Conservation (phyloP, 2,113 vertebrate genomes). For the Apteryx owenii region DNA sequence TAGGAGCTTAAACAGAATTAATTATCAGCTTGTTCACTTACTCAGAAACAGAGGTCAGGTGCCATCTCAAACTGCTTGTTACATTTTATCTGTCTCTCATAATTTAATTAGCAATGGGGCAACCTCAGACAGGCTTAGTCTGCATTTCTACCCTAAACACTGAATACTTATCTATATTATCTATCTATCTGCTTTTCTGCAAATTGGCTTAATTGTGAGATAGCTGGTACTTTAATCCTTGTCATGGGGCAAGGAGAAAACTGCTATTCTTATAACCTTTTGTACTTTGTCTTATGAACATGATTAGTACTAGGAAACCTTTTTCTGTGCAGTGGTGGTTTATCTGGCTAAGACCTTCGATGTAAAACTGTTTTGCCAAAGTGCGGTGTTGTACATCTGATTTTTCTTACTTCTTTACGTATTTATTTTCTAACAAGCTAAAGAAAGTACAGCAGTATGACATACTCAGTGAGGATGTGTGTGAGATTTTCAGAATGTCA, state of each 20-base stretch:
- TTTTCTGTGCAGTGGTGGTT: neutral
- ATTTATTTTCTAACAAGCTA: neutral
- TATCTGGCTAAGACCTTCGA: no score
- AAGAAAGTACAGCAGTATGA: neutral
- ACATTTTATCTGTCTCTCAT: neutral
- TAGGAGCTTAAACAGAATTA: constrained; percentile 4
- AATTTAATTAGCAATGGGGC: neutral
- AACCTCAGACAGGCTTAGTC: neutral
- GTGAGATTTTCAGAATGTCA: neutral
- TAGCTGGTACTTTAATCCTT: neutral
- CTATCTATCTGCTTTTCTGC: neutral
- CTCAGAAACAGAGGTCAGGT: neutral
- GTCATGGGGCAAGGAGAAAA: neutral
- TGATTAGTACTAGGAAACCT: neutral
- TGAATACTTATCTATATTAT: neutral
- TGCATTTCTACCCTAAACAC: neutral
- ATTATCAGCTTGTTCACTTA: neutral
- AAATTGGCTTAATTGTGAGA: neutral
- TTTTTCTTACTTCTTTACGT: neutral
- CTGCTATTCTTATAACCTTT: neutral
- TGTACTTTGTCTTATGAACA: neutral
- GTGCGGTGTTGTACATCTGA: neutral
- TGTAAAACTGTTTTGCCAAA: neutral
- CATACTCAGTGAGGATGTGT: neutral
- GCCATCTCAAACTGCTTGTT: neutral